These are phyloP conservation scores for Rhagoletis pomonella DNA, from an alignment of 1,140 invertebrate species.

Conservation along the genomic window DNA sequence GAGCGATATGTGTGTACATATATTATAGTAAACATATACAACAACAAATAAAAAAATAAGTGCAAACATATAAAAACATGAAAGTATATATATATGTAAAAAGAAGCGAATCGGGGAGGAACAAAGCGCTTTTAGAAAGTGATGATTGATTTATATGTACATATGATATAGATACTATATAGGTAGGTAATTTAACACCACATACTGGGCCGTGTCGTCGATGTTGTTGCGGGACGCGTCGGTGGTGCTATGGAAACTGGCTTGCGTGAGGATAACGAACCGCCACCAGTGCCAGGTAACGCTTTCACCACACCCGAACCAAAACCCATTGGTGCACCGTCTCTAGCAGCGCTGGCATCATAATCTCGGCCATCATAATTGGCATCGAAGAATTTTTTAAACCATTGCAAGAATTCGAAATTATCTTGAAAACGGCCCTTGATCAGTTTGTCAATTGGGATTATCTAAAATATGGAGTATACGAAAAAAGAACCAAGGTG, in stretches of 20 bases:
- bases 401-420: slow-evolving; percentile 99
- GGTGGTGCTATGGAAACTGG: slow-evolving; percentile 69
- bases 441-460: slow-evolving; percentile 91
- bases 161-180: slow-evolving; percentile 38
- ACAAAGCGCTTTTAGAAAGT: background rate
- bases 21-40: too few relatives aligned
- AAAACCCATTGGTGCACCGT: slow-evolving; percentile 87
- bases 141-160: slow-evolving; percentile 3
- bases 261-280: slow-evolving; percentile 75
- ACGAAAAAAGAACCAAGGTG: slow-evolving; percentile 75
- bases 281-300: slow-evolving; percentile 71
- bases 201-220: slow-evolving; percentile 78
- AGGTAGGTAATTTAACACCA: slow-evolving; percentile 59
- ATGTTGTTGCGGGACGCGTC: slow-evolving; percentile 75
- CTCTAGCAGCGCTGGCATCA: slow-evolving; percentile 89
- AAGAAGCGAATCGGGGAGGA: background rate
- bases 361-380: slow-evolving; percentile 96
- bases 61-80: slow-evolving; percentile 18
- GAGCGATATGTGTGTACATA: too few relatives aligned
- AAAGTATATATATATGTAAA: slow-evolving; percentile 4
- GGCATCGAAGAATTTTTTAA: slow-evolving; percentile 99
- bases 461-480: slow-evolving; percentile 80
- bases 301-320: slow-evolving; percentile 76
- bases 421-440: slow-evolving; percentile 98
- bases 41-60: too few relatives aligned